Base-by-base conservation (phyloP, 2,888 invertebrate genomes). In the Leptinotarsa juncta region DNA sequence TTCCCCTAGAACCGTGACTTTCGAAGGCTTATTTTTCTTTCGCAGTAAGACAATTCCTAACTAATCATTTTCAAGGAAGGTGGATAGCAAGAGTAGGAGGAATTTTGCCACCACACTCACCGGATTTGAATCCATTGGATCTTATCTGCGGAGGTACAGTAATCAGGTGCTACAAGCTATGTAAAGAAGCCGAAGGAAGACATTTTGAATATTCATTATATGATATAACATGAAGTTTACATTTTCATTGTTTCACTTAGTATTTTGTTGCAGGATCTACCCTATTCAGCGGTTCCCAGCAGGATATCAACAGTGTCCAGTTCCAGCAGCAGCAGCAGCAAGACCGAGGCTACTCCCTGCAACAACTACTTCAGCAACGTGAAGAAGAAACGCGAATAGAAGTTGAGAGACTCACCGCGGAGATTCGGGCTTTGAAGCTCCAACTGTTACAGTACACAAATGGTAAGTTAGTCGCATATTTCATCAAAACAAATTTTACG, bases 331-430 rank as follows among this genome's bases (percentile, higher is more conserved):
- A 76, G 48, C 78, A 80, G 55, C 57, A 57, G 4, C 26, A 55
- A 60, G 88, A 88, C 71, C 89, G 88, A 66, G 85, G 85, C 65
- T 83, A 83, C 53, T 85, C 86, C 48, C 89, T 90, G 81, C 89
- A 89, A 65, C 89, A 89, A 79, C 86, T 91, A 20, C 82, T 91
- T 70, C 91, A 90, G 79, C 91, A 91, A 80, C 86, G 91, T 7
- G 92, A 92, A 82, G 91, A 92, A 80, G 91, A 91, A 83, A 91
- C 90, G 80, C 87, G 90, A 65, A 89, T 89, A 74, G 91, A 92
- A 87, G 90, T 92, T 51, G 90, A 91, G 74, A 88, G 91, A 71
- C 89, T 92, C 51, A 91, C 91, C 32, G 90, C 91, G 15, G 92
- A 92, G 86, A 92, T 92, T 82, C 89, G 90, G 74, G 88, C 90